Conservation (phyloP, 2,797 vertebrate species). For the Argya squamiceps region DNA sequence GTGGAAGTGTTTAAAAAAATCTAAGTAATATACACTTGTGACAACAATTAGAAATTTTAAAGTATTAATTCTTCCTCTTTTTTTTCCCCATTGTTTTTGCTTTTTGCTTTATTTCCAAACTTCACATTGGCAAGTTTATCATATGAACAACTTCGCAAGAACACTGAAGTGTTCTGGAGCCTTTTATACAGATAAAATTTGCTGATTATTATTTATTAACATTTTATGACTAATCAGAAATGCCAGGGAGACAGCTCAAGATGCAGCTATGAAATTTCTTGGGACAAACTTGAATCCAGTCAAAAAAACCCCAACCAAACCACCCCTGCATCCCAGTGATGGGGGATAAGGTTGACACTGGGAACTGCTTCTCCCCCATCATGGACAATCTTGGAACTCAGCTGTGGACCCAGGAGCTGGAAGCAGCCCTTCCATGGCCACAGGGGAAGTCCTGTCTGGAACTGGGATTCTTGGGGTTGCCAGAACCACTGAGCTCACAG, state of each 20-base stretch:
- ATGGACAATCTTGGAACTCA: background rate
- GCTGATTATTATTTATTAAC: background rate
- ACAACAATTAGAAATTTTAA: background rate
- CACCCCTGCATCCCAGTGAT: background rate
- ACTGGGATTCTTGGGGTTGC: background rate
- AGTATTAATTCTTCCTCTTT: background rate
- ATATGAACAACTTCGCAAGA: background rate
- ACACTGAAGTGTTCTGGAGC: background rate
- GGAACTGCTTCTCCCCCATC: background rate
- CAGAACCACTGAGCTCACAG: background rate
- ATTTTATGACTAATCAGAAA: background rate
- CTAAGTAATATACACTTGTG: background rate
- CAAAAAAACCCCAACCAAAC: fast-evolving
- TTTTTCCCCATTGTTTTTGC: background rate
- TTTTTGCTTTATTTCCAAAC: background rate
- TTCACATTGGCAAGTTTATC: background rate
- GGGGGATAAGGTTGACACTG: fast-evolving
- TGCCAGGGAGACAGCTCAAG: background rate
- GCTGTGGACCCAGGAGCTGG: background rate
- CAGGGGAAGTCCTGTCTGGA: background rate
- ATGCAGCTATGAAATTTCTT: background rate
- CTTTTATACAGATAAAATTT: background rate
- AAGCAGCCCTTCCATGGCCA: background rate
- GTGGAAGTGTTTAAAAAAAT: background rate
- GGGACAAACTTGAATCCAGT: background rate